Percentiles rank a stretch among this genome's conserved stretches.
Conservation (phyloP, 2,113 vertebrate species). For the Eudyptes chrysolophus region DNA sequence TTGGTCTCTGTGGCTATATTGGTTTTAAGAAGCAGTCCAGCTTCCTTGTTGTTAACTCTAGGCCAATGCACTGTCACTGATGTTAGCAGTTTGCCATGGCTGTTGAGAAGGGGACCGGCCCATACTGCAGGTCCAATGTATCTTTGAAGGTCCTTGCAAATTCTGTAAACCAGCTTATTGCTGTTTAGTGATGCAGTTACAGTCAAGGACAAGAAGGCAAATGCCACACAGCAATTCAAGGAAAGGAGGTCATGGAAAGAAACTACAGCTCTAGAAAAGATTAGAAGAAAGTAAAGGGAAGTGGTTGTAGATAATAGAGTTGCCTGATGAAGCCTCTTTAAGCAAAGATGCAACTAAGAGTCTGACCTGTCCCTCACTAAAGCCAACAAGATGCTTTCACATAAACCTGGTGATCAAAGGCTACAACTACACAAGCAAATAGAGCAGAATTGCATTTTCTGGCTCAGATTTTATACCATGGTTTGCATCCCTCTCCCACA, state of each 20-base stretch:
- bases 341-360: not conserved
- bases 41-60: not conserved
- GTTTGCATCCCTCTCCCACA: not conserved
- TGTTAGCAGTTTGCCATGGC: not conserved
- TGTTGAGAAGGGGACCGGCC: not conserved
- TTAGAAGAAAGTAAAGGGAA: not conserved
- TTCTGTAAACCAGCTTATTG: not conserved
- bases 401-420: not conserved
- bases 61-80: not conserved
- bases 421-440: not conserved
- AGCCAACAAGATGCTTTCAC: not conserved
- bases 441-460: not conserved
- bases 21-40: not conserved
- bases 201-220: not conserved
- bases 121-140: not conserved
- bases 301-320: not conserved
- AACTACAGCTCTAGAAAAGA: not conserved
- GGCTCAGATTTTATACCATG: not conserved
- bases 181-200: not conserved
- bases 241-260: not conserved
- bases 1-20: not conserved
- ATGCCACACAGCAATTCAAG: not conserved
- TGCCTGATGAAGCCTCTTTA: not conserved
- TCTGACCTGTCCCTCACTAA: not conserved
- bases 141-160: not conserved